phyloP scores from a whole-genome alignment of 2,888 invertebrate genomes.

The Ariolimax columbianus region DNA sequence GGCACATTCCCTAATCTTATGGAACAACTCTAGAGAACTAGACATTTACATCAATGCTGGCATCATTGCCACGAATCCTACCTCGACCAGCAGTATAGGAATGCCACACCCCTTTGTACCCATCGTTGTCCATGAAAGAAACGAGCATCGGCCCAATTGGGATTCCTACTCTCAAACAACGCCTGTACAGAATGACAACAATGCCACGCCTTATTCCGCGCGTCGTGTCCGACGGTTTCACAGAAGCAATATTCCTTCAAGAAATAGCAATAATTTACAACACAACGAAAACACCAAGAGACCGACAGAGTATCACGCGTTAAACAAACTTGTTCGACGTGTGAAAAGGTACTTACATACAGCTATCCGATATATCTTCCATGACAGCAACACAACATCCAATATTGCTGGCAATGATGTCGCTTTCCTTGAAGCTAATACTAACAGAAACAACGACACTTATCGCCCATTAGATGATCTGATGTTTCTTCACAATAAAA shows the following conservation, averaged over 20 bases:
- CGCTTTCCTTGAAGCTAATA: not conserved
- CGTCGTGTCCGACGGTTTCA: constrained; percentile 1
- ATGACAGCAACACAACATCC: not conserved
- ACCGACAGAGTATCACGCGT: not conserved
- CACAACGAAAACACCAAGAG: constrained; percentile 18
- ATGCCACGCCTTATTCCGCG: not conserved
- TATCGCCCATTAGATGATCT: not conserved
- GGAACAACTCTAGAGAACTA: constrained; percentile 41
- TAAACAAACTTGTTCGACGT: constrained; percentile 7
- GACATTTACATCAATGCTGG: not conserved
- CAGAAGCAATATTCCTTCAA: not conserved
- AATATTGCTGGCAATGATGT: not conserved
- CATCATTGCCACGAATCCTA: not conserved
- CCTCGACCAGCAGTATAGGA: not conserved
- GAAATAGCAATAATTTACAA: not conserved
- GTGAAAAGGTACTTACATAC: not conserved
- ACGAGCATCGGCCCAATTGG: not conserved
- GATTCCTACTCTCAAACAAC: not conserved
- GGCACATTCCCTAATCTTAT: constrained; percentile 52
- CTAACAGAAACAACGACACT: not conserved
- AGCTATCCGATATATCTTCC: not conserved
- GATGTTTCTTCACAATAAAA: not conserved
- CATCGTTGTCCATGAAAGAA: not conserved
- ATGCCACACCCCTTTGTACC: not conserved
- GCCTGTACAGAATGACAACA: not conserved